Base-by-base conservation (phyloP, 2,113 vertebrate species). In the Pterophyllum scalare region DNA sequence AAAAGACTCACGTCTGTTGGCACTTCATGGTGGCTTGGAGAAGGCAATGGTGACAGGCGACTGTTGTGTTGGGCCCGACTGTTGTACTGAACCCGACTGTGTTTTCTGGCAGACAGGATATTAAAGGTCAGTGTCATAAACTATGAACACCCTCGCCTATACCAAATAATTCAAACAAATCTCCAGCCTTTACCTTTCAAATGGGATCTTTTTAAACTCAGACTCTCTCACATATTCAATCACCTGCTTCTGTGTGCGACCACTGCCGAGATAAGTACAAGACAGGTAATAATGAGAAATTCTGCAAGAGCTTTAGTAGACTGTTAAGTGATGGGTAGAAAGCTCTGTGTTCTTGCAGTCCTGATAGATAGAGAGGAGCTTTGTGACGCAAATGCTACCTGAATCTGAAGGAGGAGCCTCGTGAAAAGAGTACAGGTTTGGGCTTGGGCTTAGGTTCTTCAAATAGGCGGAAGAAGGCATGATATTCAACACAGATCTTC, bases 401-500 rank as follows among this genome's bases (percentile, higher is more conserved):
- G 96, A 99, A 99, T 87, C 98, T 97, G 95, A 99, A 99, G 7
- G 98, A 99, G 20, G 99, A 99, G 65, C 99, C 99, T 87, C 99
- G 95, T 65, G 97, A 98, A 92, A 99, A 98, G 81, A 99, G 96
- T 86, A 99, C 96, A 0, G 98, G 97, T 89, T 98, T 99, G 59
- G 98, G 98, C 82, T 98, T 99, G 90, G 98, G 97, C 91, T 98
- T 99, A 15, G 99, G 99, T 85, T 99, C 98, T 93, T 99, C 98
- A 46, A 98, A 98, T 33, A 99, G 97, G 89, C 99, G 97, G 94
- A 99, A 99, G 94, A 99, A 99, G 92, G 98, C 98, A 82, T 99
- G 99, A 91, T 99, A 97, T 72, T 99, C 99, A 20, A 99, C 98
- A 84, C 98, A 99, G 93, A 98, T 98, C 95, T 99, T 99, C 99